Evolutionary conservation across 2,888 invertebrate species (phyloP), one percentile per base, ranked within the genome.

Genomic region (Pollenia amentaria): DNA sequence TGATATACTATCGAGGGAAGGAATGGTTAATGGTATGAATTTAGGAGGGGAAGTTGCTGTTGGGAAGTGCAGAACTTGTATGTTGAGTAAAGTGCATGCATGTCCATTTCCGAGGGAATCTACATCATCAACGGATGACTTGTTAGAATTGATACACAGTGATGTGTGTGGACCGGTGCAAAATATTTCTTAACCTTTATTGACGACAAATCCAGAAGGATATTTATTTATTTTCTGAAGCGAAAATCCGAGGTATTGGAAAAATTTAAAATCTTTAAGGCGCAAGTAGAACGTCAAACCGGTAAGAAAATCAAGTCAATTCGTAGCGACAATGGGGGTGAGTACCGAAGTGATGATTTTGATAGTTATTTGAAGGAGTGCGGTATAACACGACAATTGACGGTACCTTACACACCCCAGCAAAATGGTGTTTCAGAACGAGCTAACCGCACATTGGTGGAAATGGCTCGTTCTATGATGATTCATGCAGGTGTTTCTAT

Each of bases 381-480:
- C 6, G 12, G 48, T 2, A 48, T 48, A 7, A 14, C 6, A 12
- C 12, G 48, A 48, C 48, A 7, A 12, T 7, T 48, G 3, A 48
- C 48, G 14, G 48, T 48, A 6, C 48, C 48, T 1, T 53, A 81
- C 21, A 87, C 81, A 21, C 84, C 84, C 40, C 81, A 84, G 57
- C 84, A 87, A 48, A 84, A 84, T 55, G 64, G 84, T 29, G 77
- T 84, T 6, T 73, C 81, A 3, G 73, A 81, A 55, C 51, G 81
- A 42, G 48, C 70, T 0, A 81, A 82, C 48, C 14, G 75, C 18
- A 88, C 84, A 12, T 51, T 85, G 40, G 64, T 85, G 18, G 83
- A 85, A 42, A 88, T 88, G 84, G 84, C 84, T 1, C 46, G 84
- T 8, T 83, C 53, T 16, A 75, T 82, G 82, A 14, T 82, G 42